These are phyloP conservation scores for Ormyrus pomaceus DNA, from an alignment of 2,888 invertebrate species.

Conservation along the genomic window DNA sequence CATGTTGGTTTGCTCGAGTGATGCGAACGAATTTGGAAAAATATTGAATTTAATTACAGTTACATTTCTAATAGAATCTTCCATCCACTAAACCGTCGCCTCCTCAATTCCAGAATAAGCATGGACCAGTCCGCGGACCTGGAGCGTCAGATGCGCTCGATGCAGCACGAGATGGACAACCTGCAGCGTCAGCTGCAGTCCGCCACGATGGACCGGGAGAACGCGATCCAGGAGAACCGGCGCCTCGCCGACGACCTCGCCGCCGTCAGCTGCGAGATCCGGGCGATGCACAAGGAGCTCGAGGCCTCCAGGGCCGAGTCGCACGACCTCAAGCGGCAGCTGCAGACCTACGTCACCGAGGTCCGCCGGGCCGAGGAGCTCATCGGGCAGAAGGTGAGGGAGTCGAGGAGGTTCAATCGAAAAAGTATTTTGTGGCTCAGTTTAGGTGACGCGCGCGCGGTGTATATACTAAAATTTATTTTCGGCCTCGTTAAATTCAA, in stretches of 20 bases:
- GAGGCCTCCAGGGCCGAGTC: slow-evolving; percentile 84
- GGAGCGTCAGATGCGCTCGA: slow-evolving; percentile 67
- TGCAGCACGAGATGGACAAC: slow-evolving; percentile 77
- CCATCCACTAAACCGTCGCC: too few relatives aligned
- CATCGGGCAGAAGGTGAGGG: slow-evolving; percentile 80
- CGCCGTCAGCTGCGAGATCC: slow-evolving; percentile 80
- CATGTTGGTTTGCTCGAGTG: too few relatives aligned
- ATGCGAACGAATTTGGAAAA: too few relatives aligned
- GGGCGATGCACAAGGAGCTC: slow-evolving; percentile 81
- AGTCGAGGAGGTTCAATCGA: neutral
- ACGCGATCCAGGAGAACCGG: slow-evolving; percentile 82
- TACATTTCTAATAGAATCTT: too few relatives aligned
- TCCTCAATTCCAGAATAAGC: slow-evolving; percentile 62
- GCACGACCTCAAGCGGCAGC: slow-evolving; percentile 84
- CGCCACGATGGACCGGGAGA: slow-evolving; percentile 79
- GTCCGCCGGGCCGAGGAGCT: slow-evolving; percentile 88
- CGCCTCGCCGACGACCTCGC: slow-evolving; percentile 85
- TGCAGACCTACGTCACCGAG: slow-evolving; percentile 89
- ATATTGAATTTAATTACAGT: too few relatives aligned
- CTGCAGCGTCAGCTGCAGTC: slow-evolving; percentile 80
- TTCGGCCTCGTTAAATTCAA: too few relatives aligned
- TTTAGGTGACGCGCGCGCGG: too few relatives aligned
- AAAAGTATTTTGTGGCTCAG: neutral
- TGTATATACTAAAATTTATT: too few relatives aligned
- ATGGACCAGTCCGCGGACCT: slow-evolving; percentile 69